phyloP scores from a whole-genome alignment of 2,888 invertebrate genomes.

The Acanthosepion lycidas region DNA sequence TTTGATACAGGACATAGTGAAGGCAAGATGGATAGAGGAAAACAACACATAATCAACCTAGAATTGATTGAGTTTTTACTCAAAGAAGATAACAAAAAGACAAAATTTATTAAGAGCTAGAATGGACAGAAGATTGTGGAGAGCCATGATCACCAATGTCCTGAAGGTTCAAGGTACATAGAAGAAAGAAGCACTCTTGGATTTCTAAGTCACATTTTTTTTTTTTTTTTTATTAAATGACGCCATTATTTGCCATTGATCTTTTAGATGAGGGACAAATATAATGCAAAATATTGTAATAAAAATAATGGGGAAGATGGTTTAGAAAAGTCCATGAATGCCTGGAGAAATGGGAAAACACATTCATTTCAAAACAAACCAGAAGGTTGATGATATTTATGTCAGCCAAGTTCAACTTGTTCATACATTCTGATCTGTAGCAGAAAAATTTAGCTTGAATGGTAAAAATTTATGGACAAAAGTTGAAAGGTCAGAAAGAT shows the following conservation, averaged over 20 bases:
- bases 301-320: not conserved
- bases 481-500: not conserved
- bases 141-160: too few species aligned
- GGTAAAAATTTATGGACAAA: not conserved
- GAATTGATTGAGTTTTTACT: too few species aligned
- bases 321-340: not conserved
- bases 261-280: not conserved
- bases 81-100: too few species aligned
- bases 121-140: too few species aligned
- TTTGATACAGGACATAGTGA: too few species aligned
- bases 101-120: too few species aligned
- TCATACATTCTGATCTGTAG: not conserved
- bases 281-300: not conserved
- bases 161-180: too few species aligned
- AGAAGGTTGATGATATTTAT: conserved; percentile 33
- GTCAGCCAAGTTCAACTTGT: not conserved
- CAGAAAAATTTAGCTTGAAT: not conserved
- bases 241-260: not conserved
- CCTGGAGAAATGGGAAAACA: conserved; percentile 7
- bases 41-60: too few species aligned
- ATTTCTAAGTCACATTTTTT: too few species aligned
- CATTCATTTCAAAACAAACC: not conserved
- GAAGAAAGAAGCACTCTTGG: too few species aligned
- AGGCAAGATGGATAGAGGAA: too few species aligned
- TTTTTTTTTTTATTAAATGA: too few species aligned